Evolutionary conservation across 1,140 invertebrate species (phyloP), one percentile per base, ranked within the genome.

Genomic region (Eueides isabella): DNA sequence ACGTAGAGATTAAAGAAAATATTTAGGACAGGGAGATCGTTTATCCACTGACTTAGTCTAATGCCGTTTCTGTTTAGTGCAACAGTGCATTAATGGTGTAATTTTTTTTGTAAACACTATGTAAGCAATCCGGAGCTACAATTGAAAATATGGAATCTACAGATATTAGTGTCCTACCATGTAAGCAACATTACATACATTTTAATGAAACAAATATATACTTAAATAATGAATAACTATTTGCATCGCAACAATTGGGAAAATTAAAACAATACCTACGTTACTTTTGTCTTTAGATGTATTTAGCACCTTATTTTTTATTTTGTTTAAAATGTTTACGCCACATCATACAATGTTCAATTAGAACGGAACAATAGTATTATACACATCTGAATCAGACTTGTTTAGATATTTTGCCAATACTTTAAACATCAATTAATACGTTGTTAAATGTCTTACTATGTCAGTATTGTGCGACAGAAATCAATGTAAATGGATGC

Each of bases 341-440:
- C 74, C 66, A 76, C 79, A 71, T 77, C 78, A 74, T 72, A 82
- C 75, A 85, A 81, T 80, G 78, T 87, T 86, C 85, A 87, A 86
- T 87, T 75, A 75, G 80, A 81, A 84, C 82, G 48, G 23, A 89
- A 89, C 89, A 91, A 89, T 88, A 78, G 80, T 77, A 78, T 80
- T 81, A 85, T 85, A 83, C 78, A 70, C 81, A 76, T 82, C 71
- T 80, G 79, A 84, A 76, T 73, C 78, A 81, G 82, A 74, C 78
- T 74, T 83, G 75, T 55, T 55, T 55, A 55, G 84, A 85, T 75
- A 82, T 84, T 82, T 83, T 78, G 68, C 73, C 78, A 73, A 83
- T 82, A 82, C 83, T 74, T 64, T 78, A 70, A 72, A 67, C 71
- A 63, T 70, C 72, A 68, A 74, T 74, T 76, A 67, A 73, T 73